Base-by-base conservation (phyloP, 2,113 vertebrate species). In the Nymphicus hollandicus region DNA sequence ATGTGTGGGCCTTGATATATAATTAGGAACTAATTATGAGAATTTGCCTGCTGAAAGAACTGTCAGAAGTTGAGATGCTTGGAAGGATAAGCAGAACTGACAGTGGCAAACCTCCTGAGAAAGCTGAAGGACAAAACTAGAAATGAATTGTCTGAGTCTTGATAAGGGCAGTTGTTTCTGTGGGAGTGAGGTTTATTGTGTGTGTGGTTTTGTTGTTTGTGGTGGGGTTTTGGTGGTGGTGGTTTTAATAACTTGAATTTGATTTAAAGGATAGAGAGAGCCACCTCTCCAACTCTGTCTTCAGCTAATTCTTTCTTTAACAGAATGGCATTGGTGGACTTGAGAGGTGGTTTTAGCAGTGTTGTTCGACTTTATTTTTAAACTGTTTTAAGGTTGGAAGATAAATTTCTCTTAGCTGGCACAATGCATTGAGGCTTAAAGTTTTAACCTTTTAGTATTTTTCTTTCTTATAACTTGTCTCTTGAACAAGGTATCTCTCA, bases 21-120 rank as follows among this genome's bases (percentile, higher is more conserved):
- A 91, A 78, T 97, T 95, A 88, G 63, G 66, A 94, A 82, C 86
- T 95, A 88, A 96, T 94, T 95, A 80, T 46, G 84, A 88, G 46
- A 93, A 82, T 87, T 94, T 94, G 63, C 44, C 35, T 81, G 17
- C 83, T 92, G 83, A 52, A 81, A 63, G 86, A 86, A 29, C 18
- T 89, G 65, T 91, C 65, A 84, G 55, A 94, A 85, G 43, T 46
- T 56, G 85, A 92, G 87, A 79, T 95, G 28, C 33, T 69, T 82
- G 77, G 61, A 91, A 87, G 56, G 94, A 89, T 95, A 95, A 88
- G 78, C 28, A 33, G 74, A 69, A 82, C 44, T 91, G 70, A 85
- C 58, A 66, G 20, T 82, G 87, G 37, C 13, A 7, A 95, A 37
- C 22, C 78, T 91, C 61, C 53, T 82, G 70, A 77, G 81, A 89